A percentile compares a stretch with the other conserved stretches of the same genome.
phyloP scores from a whole-genome alignment of 2,797 vertebrate species.

The Lacerta bilineata region DNA sequence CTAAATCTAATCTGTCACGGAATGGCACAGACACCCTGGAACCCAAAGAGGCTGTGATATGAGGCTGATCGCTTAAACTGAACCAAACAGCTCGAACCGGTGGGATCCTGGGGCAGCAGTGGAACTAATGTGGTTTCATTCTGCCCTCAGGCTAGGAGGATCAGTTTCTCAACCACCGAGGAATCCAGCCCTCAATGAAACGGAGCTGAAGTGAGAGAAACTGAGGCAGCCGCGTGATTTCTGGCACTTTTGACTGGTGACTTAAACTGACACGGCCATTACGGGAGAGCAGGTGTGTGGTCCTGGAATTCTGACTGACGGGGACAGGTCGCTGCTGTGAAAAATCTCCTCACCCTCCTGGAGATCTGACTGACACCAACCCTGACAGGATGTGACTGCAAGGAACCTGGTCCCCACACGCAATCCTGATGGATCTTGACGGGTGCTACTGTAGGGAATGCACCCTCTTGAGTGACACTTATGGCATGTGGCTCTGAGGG shows the following conservation, averaged over 20 bases:
- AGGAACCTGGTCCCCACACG: background rate
- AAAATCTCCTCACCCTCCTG: background rate
- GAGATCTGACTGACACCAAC: slow-evolving; percentile 3
- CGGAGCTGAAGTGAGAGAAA: slow-evolving; percentile 38
- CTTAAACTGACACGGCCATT: background rate
- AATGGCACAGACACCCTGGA: background rate
- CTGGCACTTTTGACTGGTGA: background rate
- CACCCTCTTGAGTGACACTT: background rate
- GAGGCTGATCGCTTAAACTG: slow-evolving; percentile 23
- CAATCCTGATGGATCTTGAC: background rate
- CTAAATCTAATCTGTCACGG: slow-evolving; percentile 44
- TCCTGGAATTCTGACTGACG: background rate
- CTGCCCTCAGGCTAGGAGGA: slow-evolving; percentile 27
- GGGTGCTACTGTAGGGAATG: background rate
- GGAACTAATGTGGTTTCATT: background rate
- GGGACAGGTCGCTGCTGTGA: background rate
- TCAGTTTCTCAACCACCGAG: slow-evolving; percentile 1
- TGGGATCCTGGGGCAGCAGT: background rate
- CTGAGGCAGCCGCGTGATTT: too few relatives aligned
- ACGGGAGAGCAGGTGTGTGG: background rate
- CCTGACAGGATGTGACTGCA: slow-evolving; percentile 6
- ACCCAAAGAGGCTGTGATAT: background rate
- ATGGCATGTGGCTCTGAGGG: slow-evolving; percentile 4
- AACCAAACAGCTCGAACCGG: slow-evolving; percentile 33
- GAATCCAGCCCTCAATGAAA: background rate